These are phyloP conservation scores for Stegophylla sp. DNA, from an alignment of 2,888 invertebrate species.

Conservation along the genomic window DNA sequence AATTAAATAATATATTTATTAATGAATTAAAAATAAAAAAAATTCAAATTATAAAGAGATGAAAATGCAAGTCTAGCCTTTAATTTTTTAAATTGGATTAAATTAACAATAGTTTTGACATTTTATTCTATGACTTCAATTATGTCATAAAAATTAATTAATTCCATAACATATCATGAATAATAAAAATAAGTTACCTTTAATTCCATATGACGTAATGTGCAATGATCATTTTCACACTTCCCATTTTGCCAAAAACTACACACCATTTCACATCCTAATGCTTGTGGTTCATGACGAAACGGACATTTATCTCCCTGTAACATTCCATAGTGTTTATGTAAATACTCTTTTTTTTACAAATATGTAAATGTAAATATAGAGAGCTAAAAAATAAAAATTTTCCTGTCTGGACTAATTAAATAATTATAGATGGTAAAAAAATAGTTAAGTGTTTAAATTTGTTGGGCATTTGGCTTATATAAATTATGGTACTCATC, in stretches of 20 bases:
- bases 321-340: neutral
- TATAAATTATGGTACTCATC: too few species aligned
- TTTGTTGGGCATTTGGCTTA: too few species aligned
- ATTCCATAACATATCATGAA: slow-evolving; percentile 40
- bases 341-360: too few species aligned
- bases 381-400: too few species aligned
- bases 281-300: slow-evolving; percentile 83
- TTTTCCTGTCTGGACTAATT: too few species aligned
- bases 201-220: slow-evolving; percentile 84
- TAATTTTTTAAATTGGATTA: neutral
- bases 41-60: too few species aligned
- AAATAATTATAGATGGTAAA: too few species aligned
- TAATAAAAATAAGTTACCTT: slow-evolving; percentile 68
- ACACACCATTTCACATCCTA: slow-evolving; percentile 83
- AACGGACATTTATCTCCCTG: slow-evolving; percentile 83
- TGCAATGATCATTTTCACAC: slow-evolving; percentile 79
- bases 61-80: neutral
- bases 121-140: neutral
- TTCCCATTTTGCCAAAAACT: slow-evolving; percentile 82
- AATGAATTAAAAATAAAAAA: too few species aligned
- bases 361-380: too few species aligned
- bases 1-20: neutral
- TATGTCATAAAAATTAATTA: slow-evolving; percentile 50
- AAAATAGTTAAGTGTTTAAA: too few species aligned
- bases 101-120: neutral